Evolutionary conservation across 1,140 invertebrate species (phyloP).

Genomic region (Heliconius himera): DNA sequence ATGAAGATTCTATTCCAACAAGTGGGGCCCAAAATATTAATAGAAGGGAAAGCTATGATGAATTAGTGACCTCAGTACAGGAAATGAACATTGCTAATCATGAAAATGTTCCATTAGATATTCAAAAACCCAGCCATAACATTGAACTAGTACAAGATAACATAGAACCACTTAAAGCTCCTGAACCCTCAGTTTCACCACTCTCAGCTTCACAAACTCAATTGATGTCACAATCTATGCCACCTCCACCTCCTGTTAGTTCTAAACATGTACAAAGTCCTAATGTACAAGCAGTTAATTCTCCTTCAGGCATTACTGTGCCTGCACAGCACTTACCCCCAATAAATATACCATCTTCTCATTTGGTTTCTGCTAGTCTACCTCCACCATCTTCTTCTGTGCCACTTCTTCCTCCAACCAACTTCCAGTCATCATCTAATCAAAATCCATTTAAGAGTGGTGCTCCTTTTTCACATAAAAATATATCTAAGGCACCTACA

Average conservation of each 20-base stretch:
- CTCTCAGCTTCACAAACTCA: slow-evolving; percentile 30
- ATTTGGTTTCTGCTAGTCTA: slow-evolving; percentile 31
- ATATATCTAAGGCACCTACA: slow-evolving; percentile 45
- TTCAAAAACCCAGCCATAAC: slow-evolving; percentile 31
- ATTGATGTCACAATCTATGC: slow-evolving; percentile 37
- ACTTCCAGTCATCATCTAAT: slow-evolving; percentile 53
- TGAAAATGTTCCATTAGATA: slow-evolving; percentile 38
- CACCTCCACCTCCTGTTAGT: slow-evolving; percentile 43
- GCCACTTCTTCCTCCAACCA: slow-evolving; percentile 47
- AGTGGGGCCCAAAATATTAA: slow-evolving; percentile 47
- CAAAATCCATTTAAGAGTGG: slow-evolving; percentile 72
- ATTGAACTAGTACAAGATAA: slow-evolving; percentile 36
- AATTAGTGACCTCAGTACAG: slow-evolving; percentile 58
- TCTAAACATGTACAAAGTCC: slow-evolving; percentile 35
- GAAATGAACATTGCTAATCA: slow-evolving; percentile 66
- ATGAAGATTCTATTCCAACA: slow-evolving; percentile 45
- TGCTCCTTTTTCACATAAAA: slow-evolving; percentile 72
- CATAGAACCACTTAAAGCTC: slow-evolving; percentile 34
- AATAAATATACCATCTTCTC: slow-evolving; percentile 45
- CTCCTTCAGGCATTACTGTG: slow-evolving; percentile 25
- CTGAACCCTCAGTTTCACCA: slow-evolving; percentile 38
- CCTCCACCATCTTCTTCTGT: slow-evolving; percentile 30
- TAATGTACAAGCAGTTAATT: slow-evolving; percentile 13
- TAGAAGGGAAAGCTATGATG: slow-evolving; percentile 54
- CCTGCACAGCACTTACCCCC: slow-evolving; percentile 40